Evolutionary conservation across 2,888 invertebrate genomes (phyloP), one percentile per base, ranked within the genome.

Genomic region (Andrena bucephala): DNA sequence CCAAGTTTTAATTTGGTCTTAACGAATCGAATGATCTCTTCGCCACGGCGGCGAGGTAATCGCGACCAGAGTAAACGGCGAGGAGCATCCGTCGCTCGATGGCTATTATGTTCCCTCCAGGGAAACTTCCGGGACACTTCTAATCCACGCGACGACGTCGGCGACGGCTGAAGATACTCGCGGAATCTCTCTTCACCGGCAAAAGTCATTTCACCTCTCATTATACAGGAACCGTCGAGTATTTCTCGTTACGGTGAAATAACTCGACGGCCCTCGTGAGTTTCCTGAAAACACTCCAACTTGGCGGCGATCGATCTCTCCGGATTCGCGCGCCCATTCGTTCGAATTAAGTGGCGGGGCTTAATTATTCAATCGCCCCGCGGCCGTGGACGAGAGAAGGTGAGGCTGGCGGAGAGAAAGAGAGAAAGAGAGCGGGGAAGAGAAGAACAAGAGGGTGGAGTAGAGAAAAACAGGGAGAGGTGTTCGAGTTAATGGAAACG

Each of bases 301-400:
- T 74, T 79, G 60, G 60, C 62, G 20, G 13, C 62, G 74, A 79
- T 86, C 86, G 84, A 84, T 81, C 68, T 52, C 74, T 57, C 2
- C 57, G 50, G 62, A 33, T 77, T 69, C 60, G 57, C 52, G 65
- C 66, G 66, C 77, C 77, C 36, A 48, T 48, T 80, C 68, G 70
- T 70, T 71, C 52, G 54, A 80, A 84, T 79, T 82, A 84, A 84
- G 84, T 79, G 84, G 77, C 76, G 57, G 70, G 42, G 75, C 77
- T 86, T 86, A 84, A 86, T 86, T 86, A 86, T 86, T 82, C 84
- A 77, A 81, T 84, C 73, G 81, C 59, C 63, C 52, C 42, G 68
- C 54, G 69, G 63, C 48, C 7, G 48, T 54, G 13, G 24, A 10
- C 7, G 57, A 50, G 57, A 29, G 57, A 63, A 24, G 50, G 33